phyloP scores from a whole-genome alignment of 2,888 invertebrate species.

The Arge pagana region DNA sequence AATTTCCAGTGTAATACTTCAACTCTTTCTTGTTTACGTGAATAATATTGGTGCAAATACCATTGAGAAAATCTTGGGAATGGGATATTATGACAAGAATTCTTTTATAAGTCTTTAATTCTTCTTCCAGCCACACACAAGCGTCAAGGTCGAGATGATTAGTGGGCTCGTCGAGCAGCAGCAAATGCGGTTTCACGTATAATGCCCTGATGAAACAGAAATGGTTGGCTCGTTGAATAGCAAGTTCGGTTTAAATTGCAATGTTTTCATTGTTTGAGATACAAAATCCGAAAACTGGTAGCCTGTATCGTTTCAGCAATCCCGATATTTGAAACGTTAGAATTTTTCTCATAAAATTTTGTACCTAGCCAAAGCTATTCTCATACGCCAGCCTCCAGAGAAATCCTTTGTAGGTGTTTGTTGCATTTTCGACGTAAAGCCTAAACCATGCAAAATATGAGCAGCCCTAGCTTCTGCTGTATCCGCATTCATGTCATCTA shows the following conservation, averaged over 20 bases:
- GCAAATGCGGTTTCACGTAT: slow-evolving; percentile 95
- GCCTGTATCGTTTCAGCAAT: slow-evolving; percentile 27
- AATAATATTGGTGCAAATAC: slow-evolving; percentile 95
- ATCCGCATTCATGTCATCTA: slow-evolving; percentile 96
- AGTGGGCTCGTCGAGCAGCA: slow-evolving; percentile 97
- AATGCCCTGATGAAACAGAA: slow-evolving; percentile 70
- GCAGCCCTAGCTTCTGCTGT: slow-evolving; percentile 95
- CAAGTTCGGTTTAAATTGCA: neutral
- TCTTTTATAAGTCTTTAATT: slow-evolving; percentile 93
- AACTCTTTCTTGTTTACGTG: slow-evolving; percentile 93
- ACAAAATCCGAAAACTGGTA: neutral
- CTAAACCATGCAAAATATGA: slow-evolving; percentile 93
- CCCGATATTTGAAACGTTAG: neutral
- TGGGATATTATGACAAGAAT: slow-evolving; percentile 98
- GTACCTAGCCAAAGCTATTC: slow-evolving; percentile 88
- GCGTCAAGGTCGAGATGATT: slow-evolving; percentile 99
- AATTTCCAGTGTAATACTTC: slow-evolving; percentile 95
- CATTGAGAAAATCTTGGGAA: slow-evolving; percentile 99
- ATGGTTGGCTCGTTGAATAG: slow-evolving; percentile 47
- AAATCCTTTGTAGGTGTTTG: slow-evolving; percentile 84
- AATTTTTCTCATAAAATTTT: slow-evolving; percentile 58
- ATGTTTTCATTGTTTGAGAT: too few species aligned
- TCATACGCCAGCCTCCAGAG: slow-evolving; percentile 98
- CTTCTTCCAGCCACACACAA: slow-evolving; percentile 99
- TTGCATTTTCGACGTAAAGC: slow-evolving; percentile 89